phyloP scores from a whole-genome alignment of 2,113 vertebrate genomes.

The Podarcis raffonei region DNA sequence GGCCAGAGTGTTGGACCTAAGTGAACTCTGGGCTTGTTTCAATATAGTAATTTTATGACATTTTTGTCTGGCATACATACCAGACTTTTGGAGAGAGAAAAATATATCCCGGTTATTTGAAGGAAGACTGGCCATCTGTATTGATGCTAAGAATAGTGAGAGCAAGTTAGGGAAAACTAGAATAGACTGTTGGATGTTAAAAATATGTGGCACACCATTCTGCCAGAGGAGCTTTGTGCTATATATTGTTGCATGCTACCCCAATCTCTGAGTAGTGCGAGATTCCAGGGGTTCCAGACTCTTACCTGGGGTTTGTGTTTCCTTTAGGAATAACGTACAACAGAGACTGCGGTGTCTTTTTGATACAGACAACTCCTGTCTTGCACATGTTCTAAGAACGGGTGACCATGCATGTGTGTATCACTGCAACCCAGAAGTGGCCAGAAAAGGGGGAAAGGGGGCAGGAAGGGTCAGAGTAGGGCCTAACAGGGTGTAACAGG shows the following conservation, averaged over 20 bases:
- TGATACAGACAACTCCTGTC: no score
- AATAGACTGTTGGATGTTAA: constrained; percentile 6
- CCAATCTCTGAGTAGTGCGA: no score
- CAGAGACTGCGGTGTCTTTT: no score
- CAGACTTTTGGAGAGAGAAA: not conserved
- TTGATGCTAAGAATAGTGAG: constrained; percentile 11
- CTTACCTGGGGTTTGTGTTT: no score
- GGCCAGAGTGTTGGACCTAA: not conserved
- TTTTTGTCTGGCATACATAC: not conserved
- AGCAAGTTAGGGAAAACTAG: constrained; percentile 10
- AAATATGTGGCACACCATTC: constrained; percentile 15
- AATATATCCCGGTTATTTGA: not conserved
- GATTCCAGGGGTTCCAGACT: no score
- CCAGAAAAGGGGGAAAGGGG: no score
- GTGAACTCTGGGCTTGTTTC: not conserved
- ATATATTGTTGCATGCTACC: not conserved
- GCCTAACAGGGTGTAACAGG: no score
- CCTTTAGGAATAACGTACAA: no score
- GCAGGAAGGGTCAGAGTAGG: no score
- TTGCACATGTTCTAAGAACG: no score
- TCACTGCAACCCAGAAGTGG: no score
- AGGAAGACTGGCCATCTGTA: constrained; percentile 18
- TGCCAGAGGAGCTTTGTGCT: constrained; percentile 6
- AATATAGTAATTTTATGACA: not conserved
- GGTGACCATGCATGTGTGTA: no score